phyloP scores from a whole-genome alignment of 2,113 vertebrate genomes.

The Psilopsiagon aurifrons region DNA sequence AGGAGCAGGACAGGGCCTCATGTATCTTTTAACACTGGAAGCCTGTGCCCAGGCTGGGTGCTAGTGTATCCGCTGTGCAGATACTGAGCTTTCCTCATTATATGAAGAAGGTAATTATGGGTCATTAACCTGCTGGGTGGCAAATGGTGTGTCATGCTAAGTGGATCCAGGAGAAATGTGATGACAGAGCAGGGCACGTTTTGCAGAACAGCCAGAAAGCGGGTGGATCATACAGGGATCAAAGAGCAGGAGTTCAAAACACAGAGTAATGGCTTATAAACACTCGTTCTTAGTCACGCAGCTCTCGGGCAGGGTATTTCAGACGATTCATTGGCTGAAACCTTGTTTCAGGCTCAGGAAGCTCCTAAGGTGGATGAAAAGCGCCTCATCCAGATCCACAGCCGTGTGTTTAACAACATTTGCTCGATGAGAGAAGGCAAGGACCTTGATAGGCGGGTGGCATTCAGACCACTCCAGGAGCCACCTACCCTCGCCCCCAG shows the following conservation, averaged over 20 bases:
- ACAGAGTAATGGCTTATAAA: slow-evolving; percentile 31
- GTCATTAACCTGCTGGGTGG: slow-evolving; percentile 44
- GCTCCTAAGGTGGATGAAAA: background rate
- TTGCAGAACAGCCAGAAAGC: background rate
- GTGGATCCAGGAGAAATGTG: slow-evolving; percentile 32
- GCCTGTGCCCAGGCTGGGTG: background rate
- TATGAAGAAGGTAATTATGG: slow-evolving; percentile 26
- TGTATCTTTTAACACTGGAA: slow-evolving; percentile 21
- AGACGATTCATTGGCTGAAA: slow-evolving; percentile 8
- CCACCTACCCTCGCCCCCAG: background rate
- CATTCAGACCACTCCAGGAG: background rate
- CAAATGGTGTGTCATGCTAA: background rate
- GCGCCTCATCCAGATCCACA: background rate
- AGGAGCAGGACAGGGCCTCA: background rate
- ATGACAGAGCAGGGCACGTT: slow-evolving; percentile 7
- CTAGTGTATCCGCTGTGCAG: background rate
- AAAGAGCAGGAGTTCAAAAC: slow-evolving; percentile 40
- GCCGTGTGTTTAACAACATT: background rate
- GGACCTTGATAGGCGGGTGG: background rate
- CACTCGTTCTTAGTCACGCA: background rate
- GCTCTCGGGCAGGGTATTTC: background rate
- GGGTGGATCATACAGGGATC: slow-evolving; percentile 7
- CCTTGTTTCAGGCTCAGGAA: slow-evolving; percentile 29
- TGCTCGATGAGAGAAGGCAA: background rate
- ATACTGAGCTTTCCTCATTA: slow-evolving; percentile 23